Evolutionary conservation across 2,113 vertebrate species (phyloP), one percentile per base, ranked within the genome.

Genomic region (Poeciliopsis retropinna): DNA sequence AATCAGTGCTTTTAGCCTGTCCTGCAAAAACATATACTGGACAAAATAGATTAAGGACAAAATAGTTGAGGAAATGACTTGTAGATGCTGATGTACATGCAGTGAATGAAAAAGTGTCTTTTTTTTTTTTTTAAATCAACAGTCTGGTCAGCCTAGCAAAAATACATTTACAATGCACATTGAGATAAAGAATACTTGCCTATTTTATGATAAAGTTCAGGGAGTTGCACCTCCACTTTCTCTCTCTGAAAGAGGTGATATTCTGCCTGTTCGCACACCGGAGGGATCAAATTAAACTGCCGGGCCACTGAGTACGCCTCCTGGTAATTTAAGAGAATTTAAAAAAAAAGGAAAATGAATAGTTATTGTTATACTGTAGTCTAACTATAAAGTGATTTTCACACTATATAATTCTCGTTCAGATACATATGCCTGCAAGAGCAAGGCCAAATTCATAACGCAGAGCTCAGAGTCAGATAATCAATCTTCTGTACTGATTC

Each of bases 221-320:
- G 98, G 60, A 99, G 95, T 82, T 99, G 98, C 47, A 99, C 96
- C 89, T 99, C 98, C 64, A 99, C 98, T 89, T 99, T 99, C 92
- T 99, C 98, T 72, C 98, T 94, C 76, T 99, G 98, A 91, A 99
- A 99, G 47, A 99, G 96, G 37, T 99, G 98, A 64, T 99, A 99
- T 80, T 99, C 98, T 0, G 98, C 97, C 91, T 99, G 98, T 37
- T 99, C 98, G 28, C 98, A 99, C 74, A 99, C 98, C 0, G 98
- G 98, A 0, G 98, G 98, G 81, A 99, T 98, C 92, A 99, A 95
- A 85, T 99, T 99, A 78, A 99, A 99, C 93, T 99, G 98, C 84
- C 98, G 94, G 5, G 98, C 98, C 76, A 99, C 98, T 0, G 97
- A 99, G 83, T 99, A 99, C 17, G 98, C 98, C 89, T 99, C 98